These are phyloP conservation scores for Saguinus imperator DNA, from an alignment of 2,113 vertebrate species.

Conservation along the genomic window DNA sequence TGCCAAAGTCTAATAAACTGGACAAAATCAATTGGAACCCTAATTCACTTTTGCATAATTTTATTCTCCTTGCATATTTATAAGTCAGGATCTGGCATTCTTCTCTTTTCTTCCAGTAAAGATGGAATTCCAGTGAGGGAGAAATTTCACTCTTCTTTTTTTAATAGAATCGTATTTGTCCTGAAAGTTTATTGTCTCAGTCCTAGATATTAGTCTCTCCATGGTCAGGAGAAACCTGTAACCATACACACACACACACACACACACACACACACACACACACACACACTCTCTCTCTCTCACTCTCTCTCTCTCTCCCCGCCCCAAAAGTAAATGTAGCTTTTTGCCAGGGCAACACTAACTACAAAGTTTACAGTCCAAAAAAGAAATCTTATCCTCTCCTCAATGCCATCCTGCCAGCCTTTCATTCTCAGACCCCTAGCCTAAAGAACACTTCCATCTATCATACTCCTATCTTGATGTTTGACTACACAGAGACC, in stretches of 20 bases:
- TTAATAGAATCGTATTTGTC: neutral
- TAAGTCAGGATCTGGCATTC: neutral
- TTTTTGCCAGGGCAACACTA: neutral
- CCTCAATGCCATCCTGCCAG: neutral
- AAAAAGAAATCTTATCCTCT: neutral
- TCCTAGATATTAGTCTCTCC: neutral
- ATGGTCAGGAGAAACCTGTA: neutral
- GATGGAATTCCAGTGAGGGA: neutral
- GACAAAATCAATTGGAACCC: neutral
- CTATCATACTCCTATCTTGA: neutral
- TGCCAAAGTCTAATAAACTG: neutral
- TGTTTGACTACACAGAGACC: neutral
- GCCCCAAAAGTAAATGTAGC: neutral
- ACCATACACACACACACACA: neutral
- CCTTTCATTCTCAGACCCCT: neutral
- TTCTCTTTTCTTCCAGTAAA: neutral
- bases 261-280: neutral
- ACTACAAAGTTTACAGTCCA: neutral
- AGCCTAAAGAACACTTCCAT: neutral
- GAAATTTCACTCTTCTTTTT: neutral
- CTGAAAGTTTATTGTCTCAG: neutral
- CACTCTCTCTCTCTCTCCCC: neutral
- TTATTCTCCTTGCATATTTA: neutral
- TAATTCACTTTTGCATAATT: constrained; percentile 2
- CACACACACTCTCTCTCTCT: too few species aligned